Evolutionary conservation across 1,140 invertebrate genomes (phyloP).

Genomic region (Papilio helenus): DNA sequence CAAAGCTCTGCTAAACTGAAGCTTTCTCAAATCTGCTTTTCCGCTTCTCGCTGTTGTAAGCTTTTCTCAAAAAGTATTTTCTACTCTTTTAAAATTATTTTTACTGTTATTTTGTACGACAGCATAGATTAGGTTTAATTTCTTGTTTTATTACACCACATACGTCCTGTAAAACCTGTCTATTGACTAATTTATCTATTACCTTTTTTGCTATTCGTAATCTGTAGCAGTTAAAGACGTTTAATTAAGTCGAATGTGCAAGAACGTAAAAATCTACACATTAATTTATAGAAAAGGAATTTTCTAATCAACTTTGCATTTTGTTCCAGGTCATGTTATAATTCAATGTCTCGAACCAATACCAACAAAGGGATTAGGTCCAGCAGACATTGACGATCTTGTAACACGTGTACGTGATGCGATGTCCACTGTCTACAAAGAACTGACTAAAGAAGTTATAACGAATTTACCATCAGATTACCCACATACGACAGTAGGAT

Average conservation of each 20-base stretch:
- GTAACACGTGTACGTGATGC: constrained; percentile 84
- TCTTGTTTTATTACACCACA: neutral
- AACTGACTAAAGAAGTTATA: constrained; percentile 47
- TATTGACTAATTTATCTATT: neutral
- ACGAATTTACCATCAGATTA: constrained; percentile 45
- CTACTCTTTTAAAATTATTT: neutral
- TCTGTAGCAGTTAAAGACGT: too few relatives aligned
- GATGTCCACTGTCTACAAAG: constrained; percentile 47
- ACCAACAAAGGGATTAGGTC: constrained; percentile 87
- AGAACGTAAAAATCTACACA: too few relatives aligned
- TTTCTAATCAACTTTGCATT: neutral
- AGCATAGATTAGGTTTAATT: neutral
- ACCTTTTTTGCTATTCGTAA: too few relatives aligned
- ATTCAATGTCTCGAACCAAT: constrained; percentile 90
- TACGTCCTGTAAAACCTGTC: neutral
- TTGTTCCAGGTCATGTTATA: constrained; percentile 87
- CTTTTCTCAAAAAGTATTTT: constrained; percentile 4
- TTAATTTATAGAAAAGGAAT: neutral
- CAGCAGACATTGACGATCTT: constrained; percentile 87
- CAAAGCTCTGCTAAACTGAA: constrained; percentile 23
- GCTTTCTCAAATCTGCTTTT: constrained; percentile 29
- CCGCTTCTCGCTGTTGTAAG: constrained; percentile 19
- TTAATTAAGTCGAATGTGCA: too few relatives aligned
- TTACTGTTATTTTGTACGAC: neutral
- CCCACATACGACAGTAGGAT: constrained; percentile 46